A percentile compares a stretch with the other conserved stretches of the same genome.
Conservation (phyloP, 2,797 vertebrate species). For the Heteromormyrus szaboi region DNA sequence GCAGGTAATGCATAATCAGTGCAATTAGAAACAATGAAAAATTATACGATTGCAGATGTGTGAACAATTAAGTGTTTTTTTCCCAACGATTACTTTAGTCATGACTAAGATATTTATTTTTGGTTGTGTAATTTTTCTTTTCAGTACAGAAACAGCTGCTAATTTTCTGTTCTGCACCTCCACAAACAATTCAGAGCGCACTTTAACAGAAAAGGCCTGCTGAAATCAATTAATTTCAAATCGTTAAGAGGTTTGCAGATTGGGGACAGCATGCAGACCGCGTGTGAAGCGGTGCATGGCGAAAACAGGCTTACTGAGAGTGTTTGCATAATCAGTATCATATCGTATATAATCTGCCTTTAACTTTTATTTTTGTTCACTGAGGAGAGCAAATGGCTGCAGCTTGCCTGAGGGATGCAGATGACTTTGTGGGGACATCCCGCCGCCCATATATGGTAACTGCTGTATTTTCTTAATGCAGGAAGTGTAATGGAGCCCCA, state of each 20-base stretch:
- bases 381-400: neutral
- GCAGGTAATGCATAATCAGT: neutral
- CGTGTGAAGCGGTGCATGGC: neutral
- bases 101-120: conserved; percentile 42
- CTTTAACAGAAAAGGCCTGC: neutral
- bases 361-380: neutral
- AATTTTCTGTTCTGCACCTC: neutral
- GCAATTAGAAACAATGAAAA: neutral
- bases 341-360: neutral
- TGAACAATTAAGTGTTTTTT: neutral
- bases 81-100: neutral
- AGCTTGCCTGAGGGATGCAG: neutral
- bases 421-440: neutral
- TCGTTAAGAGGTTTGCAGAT: neutral
- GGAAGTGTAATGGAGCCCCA: neutral
- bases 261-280: neutral
- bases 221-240: neutral
- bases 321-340: neutral
- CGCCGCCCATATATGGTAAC: neutral
- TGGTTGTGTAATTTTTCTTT: conserved; percentile 25
- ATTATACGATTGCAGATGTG: neutral
- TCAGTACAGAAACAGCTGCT: neutral
- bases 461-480: neutral
- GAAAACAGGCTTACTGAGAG: neutral
- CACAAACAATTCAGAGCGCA: neutral